Percentiles rank a stretch among this genome's conserved stretches.
phyloP scores from a whole-genome alignment of 2,113 vertebrate species.

The Pardalotus punctatus region DNA sequence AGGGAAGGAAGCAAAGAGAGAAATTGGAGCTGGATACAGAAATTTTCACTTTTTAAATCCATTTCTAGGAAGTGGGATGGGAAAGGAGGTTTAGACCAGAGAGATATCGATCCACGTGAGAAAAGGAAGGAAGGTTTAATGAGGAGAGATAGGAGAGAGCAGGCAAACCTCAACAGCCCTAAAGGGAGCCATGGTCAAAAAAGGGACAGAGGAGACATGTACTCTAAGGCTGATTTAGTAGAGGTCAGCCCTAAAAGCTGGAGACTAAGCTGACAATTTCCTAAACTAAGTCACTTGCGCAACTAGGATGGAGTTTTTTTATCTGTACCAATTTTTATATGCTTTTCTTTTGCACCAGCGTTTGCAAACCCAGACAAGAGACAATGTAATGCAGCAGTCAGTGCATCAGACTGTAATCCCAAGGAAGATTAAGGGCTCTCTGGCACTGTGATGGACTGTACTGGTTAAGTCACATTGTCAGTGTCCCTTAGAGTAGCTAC shows the following conservation, averaged over 20 bases:
- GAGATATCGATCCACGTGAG: not conserved
- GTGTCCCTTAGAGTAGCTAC: not conserved
- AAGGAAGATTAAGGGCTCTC: not conserved
- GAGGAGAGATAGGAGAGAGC: not conserved
- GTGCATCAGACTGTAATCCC: not conserved
- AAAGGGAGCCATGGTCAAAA: not conserved
- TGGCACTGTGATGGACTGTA: not conserved
- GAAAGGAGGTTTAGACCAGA: not conserved
- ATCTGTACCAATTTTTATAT: not conserved
- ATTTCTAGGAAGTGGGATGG: not conserved
- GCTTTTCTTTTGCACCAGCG: not conserved
- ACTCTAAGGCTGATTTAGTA: not conserved
- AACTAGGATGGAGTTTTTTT: not conserved
- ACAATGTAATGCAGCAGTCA: not conserved
- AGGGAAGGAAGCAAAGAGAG: not conserved
- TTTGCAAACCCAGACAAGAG: not conserved
- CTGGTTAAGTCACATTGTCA: not conserved
- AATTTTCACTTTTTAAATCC: not conserved
- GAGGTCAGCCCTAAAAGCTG: not conserved
- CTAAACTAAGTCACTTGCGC: not conserved
- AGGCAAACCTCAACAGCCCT: not conserved
- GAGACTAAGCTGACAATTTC: not conserved
- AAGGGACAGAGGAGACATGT: not conserved
- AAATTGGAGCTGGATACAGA: not conserved
- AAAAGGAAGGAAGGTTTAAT: not conserved